Evolutionary conservation across 2,113 vertebrate species (phyloP).

Genomic region (Meriones unguiculatus): DNA sequence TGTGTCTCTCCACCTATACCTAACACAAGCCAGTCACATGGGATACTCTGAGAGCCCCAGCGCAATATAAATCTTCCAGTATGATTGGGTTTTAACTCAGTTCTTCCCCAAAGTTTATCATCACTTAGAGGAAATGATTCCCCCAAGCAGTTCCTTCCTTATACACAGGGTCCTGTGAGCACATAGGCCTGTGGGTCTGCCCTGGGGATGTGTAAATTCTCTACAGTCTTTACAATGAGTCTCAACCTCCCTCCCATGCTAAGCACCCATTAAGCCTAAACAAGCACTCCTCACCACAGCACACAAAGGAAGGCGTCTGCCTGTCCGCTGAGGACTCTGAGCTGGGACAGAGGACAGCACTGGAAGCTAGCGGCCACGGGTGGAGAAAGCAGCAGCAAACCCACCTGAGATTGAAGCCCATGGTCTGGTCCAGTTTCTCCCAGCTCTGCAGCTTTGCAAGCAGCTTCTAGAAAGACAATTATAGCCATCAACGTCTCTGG

Average conservation of each 20-base stretch:
- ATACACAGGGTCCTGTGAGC: slow-evolving; percentile 27
- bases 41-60: not conserved
- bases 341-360: not conserved
- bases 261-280: slow-evolving; percentile 81
- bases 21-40: not conserved
- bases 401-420: slow-evolving; percentile 95
- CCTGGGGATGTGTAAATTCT: slow-evolving; percentile 48
- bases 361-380: not conserved
- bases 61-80: not conserved
- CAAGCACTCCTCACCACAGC: not conserved
- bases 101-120: not conserved
- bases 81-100: not conserved
- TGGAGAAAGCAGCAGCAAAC: not conserved
- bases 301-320: not conserved
- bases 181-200: slow-evolving; percentile 31
- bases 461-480: slow-evolving; percentile 88
- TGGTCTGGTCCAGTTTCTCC: slow-evolving; percentile 93
- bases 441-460: slow-evolving; percentile 91
- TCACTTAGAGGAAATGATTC: slow-evolving; percentile 23
- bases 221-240: slow-evolving; percentile 74
- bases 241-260: slow-evolving; percentile 75
- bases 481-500: not conserved
- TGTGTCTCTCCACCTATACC: not conserved
- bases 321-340: not conserved
- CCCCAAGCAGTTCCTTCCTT: slow-evolving; percentile 63